These are phyloP conservation scores for Anabacerthia variegaticeps DNA, from an alignment of 2,797 vertebrate genomes.

Conservation along the genomic window DNA sequence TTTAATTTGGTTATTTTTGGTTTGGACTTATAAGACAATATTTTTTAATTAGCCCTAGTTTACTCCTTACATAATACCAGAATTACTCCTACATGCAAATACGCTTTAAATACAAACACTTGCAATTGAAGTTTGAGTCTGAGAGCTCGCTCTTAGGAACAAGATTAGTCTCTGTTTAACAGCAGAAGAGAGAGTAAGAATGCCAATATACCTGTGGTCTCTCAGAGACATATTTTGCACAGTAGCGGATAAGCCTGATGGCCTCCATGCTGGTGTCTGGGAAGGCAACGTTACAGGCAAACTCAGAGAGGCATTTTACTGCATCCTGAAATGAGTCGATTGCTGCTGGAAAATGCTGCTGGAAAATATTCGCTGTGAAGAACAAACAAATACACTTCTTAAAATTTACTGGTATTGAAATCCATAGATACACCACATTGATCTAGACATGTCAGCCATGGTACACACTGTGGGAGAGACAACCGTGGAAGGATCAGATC, in stretches of 20 bases:
- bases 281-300: conserved; percentile 93
- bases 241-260: conserved; percentile 92
- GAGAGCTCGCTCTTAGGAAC: background rate
- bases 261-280: conserved; percentile 97
- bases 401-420: background rate
- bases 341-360: conserved; percentile 90
- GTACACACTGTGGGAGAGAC: background rate
- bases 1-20: background rate
- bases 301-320: conserved; percentile 95
- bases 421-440: background rate
- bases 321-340: conserved; percentile 97
- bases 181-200: background rate
- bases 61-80: background rate
- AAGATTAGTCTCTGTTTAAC: background rate
- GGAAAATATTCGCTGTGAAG: conserved; percentile 88
- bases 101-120: background rate
- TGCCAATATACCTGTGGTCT: conserved; percentile 85
- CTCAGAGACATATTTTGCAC: conserved; percentile 92
- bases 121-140: background rate
- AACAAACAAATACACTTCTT: background rate
- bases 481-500: background rate
- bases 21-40: background rate
- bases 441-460: background rate
- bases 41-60: background rate
- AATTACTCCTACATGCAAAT: background rate